Conservation (phyloP, 2,888 invertebrate species). For the Linyphia triangularis region DNA sequence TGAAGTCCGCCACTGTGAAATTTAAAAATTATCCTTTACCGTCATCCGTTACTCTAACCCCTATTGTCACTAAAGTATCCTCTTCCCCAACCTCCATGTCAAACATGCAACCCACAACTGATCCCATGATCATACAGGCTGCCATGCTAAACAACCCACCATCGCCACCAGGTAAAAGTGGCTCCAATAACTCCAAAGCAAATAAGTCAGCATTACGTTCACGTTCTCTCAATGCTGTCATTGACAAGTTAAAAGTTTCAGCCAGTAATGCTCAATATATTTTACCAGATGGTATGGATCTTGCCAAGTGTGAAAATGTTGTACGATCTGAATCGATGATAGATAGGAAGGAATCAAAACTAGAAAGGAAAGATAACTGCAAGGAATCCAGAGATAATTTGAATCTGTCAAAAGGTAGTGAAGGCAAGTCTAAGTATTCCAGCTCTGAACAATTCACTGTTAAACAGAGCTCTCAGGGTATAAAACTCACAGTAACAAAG, state of each 20-base stretch:
- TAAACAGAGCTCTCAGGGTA: constrained; percentile 91
- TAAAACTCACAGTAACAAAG: constrained; percentile 95
- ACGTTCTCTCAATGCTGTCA: constrained; percentile 86
- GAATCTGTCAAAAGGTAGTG: constrained; percentile 80
- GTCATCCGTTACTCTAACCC: constrained; percentile 71
- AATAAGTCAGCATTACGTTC: constrained; percentile 68
- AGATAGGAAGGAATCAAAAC: constrained; percentile 70
- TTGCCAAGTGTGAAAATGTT: constrained; percentile 44
- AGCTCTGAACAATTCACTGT: constrained; percentile 86
- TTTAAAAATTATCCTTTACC: constrained; percentile 74
- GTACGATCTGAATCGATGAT: constrained; percentile 77
- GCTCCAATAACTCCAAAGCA: constrained; percentile 63
- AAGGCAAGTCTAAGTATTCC: constrained; percentile 76
- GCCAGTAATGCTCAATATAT: constrained; percentile 67
- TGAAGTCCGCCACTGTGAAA: constrained; percentile 76
- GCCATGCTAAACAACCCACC: constrained; percentile 71
- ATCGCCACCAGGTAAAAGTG: constrained; percentile 63
- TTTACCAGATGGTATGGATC: constrained; percentile 58
- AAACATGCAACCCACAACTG: constrained; percentile 21
- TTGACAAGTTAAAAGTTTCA: constrained; percentile 87
- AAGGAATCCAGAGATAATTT: constrained; percentile 81
- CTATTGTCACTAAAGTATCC: constrained; percentile 66
- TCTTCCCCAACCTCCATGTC: constrained; percentile 31
- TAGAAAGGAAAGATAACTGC: constrained; percentile 72
- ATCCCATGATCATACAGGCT: constrained; percentile 63